A percentile compares a stretch with the other conserved stretches of the same genome.
Evolutionary conservation across 2,888 invertebrate genomes (phyloP).

Genomic region (Pyrrhosoma nymphula): DNA sequence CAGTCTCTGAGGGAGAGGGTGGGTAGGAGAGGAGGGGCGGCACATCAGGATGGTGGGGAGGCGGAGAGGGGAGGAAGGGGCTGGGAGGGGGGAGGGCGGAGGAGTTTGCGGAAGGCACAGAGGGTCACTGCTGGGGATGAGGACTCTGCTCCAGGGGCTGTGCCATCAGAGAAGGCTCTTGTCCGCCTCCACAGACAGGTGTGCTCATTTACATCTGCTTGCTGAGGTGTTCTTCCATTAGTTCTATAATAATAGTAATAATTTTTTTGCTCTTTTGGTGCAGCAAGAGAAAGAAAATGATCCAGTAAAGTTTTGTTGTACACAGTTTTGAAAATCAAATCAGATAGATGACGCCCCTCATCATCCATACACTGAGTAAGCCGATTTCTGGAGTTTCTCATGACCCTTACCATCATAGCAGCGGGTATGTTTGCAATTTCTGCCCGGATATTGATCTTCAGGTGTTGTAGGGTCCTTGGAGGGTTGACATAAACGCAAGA

Average conservation of each 20-base stretch:
- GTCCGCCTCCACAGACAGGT: slow-evolving; percentile 95
- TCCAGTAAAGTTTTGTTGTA: too few relatives aligned
- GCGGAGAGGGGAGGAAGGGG: slow-evolving; percentile 81
- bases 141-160: slow-evolving; percentile 80
- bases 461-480: too few relatives aligned
- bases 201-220: slow-evolving; percentile 70
- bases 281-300: too few relatives aligned
- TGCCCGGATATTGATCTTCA: not conserved
- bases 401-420: not conserved
- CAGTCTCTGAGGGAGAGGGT: slow-evolving; percentile 87
- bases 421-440: not conserved
- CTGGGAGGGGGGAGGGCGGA: not conserved
- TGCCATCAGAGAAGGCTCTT: slow-evolving; percentile 90
- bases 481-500: too few relatives aligned
- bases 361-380: not conserved
- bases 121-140: not conserved
- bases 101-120: not conserved
- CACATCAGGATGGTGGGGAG: slow-evolving; percentile 85
- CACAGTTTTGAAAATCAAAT: not conserved
- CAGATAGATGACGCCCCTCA: not conserved
- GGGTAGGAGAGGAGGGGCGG: slow-evolving; percentile 82
- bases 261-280: too few relatives aligned
- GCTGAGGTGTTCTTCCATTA: too few relatives aligned
- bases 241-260: too few relatives aligned
- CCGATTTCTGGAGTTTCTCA: not conserved